These are phyloP conservation scores for Enteromius afrohamiltoni DNA, from an alignment of 2,797 vertebrate genomes.

Conservation along the genomic window DNA sequence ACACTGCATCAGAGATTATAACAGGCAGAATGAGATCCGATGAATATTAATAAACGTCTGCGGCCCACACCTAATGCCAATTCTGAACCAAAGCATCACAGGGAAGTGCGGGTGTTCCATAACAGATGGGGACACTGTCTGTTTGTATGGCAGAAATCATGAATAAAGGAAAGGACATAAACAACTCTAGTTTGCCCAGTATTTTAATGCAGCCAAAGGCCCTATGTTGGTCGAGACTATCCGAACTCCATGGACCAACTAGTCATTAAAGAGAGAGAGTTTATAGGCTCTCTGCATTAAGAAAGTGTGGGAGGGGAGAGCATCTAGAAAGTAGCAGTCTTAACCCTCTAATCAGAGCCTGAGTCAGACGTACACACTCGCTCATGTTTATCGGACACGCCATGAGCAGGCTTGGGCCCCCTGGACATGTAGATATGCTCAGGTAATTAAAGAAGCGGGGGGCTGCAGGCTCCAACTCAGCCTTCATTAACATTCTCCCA, in stretches of 20 bases:
- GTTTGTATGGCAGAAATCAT: conserved; percentile 53
- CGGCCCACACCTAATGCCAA: conserved; percentile 2
- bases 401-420: conserved; percentile 40
- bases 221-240: conserved; percentile 30
- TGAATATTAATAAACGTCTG: conserved; percentile 60
- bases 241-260: conserved; percentile 30
- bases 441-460: conserved; percentile 60
- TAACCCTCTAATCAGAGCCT: conserved; percentile 51
- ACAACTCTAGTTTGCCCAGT: conserved; percentile 36
- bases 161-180: conserved; percentile 44
- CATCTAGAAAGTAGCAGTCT: conserved; percentile 28
- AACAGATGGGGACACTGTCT: conserved; percentile 46
- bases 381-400: conserved; percentile 50
- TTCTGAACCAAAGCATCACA: conserved; percentile 21
- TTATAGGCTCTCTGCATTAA: background rate
- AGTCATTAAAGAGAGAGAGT: conserved; percentile 43
- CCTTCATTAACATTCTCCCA: conserved; percentile 64
- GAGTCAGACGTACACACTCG: conserved; percentile 34
- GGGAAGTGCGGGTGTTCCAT: conserved; percentile 36
- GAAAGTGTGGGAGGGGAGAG: conserved; percentile 9
- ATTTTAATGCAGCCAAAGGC: conserved; percentile 43
- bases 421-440: conserved; percentile 57
- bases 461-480: conserved; percentile 41
- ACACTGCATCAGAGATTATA: conserved; percentile 57
- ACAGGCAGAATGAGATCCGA: conserved; percentile 37